Base-by-base conservation (phyloP, 2,113 vertebrate genomes). In the Osmerus mordax region DNA sequence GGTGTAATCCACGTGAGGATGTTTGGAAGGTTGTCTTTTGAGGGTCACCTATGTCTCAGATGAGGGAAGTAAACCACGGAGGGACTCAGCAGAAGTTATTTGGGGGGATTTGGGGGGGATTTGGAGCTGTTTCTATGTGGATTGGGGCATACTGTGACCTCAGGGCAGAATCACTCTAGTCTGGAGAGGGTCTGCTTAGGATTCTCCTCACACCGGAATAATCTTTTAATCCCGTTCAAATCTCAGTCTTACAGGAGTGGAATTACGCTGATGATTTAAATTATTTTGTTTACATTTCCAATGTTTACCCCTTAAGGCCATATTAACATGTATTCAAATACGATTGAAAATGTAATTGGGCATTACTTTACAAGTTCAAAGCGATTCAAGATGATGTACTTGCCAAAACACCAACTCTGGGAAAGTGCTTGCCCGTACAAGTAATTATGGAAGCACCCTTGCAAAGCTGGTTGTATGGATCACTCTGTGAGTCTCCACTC, bases 31-130 rank as follows among this genome's bases (percentile, higher is more conserved):
- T 75, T 70, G 81, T 70, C 65, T 77, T 51, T 52, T 3, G 56
- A 79, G 76, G 63, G 76, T 75, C 72, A 71, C 29, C 41, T 47
- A 47, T 11, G 41, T 47, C 41, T 47, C 41, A 47, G 41, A 47
- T 47, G 41, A 0, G 74, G 76, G 77, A 70, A 11, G 41, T 75
- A 77, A 82, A 74, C 75, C 74, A 58, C 15, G 29, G 29, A 68
- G 14, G 47, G 61, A 21, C n/a, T 61, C 59, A 1, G 16, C 58
- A 23, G 21, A 4, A 62, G 11, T 9, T 25, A 62, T 16, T 15
- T 14, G 21, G 1, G 11, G 23, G 21, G 19, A 62, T 16, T 15
- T 14, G 21, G 1, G 11, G 23, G 21, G 19, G 25, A 63, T 63
- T 29, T 28, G 14, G 12, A 28, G 59, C 8, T 21, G n/a, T 60